A percentile compares a stretch with the other conserved stretches of the same genome.
These are phyloP conservation scores for Caenorhabditis tropicalis DNA, from an alignment of 1,140 invertebrate genomes.

Conservation along the genomic window DNA sequence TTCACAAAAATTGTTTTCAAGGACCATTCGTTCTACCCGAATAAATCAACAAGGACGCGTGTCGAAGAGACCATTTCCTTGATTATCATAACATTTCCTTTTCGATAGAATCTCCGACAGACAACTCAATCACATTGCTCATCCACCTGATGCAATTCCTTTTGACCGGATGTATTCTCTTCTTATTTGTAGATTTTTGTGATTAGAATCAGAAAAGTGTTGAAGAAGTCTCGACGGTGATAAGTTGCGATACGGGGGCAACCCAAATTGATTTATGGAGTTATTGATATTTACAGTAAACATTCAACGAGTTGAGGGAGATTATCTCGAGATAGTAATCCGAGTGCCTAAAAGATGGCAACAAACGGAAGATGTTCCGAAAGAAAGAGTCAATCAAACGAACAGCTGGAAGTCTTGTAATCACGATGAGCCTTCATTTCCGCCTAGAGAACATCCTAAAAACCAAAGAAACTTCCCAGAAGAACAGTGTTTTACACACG, in stretches of 20 bases:
- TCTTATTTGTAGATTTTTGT: background rate
- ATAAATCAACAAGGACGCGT: background rate
- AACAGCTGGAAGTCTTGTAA: background rate
- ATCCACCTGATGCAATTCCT: background rate
- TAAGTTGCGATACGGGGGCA: background rate
- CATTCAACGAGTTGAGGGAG: background rate
- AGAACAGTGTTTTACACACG: background rate
- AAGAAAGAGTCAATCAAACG: background rate
- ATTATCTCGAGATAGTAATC: background rate
- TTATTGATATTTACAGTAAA: background rate
- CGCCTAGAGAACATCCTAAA: no score
- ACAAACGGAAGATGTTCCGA: background rate
- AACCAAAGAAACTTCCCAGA: background rate
- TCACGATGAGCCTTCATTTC: background rate
- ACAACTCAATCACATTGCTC: conserved; percentile 15
- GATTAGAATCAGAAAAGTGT: background rate
- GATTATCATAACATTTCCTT: background rate
- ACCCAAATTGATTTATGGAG: background rate
- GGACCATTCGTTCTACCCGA: no score
- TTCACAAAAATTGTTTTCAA: no score
- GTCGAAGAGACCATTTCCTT: background rate
- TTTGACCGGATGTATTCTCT: background rate
- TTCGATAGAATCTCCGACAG: conserved; percentile 7
- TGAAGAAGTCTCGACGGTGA: background rate
- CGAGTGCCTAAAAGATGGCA: background rate